A percentile compares a stretch with the other conserved stretches of the same genome.
Conservation (phyloP, 2,797 vertebrate genomes). For the Danio jaintianensis region DNA sequence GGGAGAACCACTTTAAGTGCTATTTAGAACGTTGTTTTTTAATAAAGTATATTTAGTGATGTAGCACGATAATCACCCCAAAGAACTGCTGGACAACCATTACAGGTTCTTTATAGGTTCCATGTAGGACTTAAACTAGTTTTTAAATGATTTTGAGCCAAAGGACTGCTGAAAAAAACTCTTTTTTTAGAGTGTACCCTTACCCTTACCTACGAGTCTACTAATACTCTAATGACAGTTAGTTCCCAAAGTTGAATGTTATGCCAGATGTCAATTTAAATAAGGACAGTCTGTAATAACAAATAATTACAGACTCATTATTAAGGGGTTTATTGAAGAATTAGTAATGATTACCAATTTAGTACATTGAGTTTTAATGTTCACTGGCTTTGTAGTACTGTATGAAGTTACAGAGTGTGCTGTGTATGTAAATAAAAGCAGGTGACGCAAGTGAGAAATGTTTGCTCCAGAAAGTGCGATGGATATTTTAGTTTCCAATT, state of each 20-base stretch:
- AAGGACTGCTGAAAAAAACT: too few species aligned
- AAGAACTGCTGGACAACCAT: too few species aligned
- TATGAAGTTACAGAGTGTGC: neutral
- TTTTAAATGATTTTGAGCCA: too few species aligned
- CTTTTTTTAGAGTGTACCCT: too few species aligned
- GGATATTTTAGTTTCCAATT: constrained; percentile 35
- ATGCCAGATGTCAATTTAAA: neutral
- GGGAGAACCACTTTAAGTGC: too few species aligned
- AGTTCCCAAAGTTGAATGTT: neutral
- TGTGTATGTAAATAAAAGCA: neutral
- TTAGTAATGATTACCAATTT: neutral
- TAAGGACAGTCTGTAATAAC: neutral
- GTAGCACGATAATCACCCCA: too few species aligned
- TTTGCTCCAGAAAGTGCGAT: constrained; percentile 31
- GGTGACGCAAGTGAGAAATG: constrained; percentile 36
- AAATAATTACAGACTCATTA: neutral
- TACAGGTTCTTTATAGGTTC: too few species aligned
- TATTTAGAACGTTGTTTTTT: too few species aligned
- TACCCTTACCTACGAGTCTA: too few species aligned
- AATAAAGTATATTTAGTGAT: too few species aligned
- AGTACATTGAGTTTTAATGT: neutral
- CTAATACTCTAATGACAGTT: too few species aligned
- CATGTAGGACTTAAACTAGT: too few species aligned
- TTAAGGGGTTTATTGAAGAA: neutral
- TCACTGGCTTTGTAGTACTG: neutral